Evolutionary conservation across 2,888 invertebrate genomes (phyloP).

Genomic region (Smittia sp.): DNA sequence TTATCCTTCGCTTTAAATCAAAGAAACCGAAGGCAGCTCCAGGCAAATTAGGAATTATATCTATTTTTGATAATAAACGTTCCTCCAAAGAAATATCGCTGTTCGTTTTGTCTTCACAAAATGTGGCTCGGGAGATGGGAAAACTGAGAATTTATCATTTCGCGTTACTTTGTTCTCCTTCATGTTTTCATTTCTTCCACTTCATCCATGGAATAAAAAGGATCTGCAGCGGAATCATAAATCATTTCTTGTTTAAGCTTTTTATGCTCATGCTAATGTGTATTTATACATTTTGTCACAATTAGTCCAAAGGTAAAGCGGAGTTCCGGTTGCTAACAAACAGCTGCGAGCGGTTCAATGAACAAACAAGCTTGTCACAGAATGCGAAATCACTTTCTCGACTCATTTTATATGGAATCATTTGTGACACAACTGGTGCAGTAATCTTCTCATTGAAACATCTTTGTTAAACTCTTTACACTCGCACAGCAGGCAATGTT

Average conservation of each 20-base stretch:
- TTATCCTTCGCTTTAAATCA: too few relatives aligned
- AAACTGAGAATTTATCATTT: slow-evolving; percentile 11
- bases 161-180: background rate
- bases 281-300: too few relatives aligned
- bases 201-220: background rate
- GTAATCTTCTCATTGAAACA: too few relatives aligned
- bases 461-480: too few relatives aligned
- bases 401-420: too few relatives aligned
- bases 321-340: too few relatives aligned
- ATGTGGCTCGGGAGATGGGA: background rate
- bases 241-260: background rate
- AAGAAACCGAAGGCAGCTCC: background rate
- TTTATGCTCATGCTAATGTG: background rate
- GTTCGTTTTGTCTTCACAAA: slow-evolving; percentile 9
- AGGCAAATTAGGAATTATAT: background rate
- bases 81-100: background rate
- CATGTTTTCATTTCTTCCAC: background rate
- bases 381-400: too few relatives aligned
- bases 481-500: too few relatives aligned
- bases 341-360: too few relatives aligned
- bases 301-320: too few relatives aligned
- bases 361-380: too few relatives aligned
- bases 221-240: slow-evolving; percentile 6
- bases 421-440: too few relatives aligned
- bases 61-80: background rate